phyloP scores from a whole-genome alignment of 2,113 vertebrate species.

The Strix uralensis region DNA sequence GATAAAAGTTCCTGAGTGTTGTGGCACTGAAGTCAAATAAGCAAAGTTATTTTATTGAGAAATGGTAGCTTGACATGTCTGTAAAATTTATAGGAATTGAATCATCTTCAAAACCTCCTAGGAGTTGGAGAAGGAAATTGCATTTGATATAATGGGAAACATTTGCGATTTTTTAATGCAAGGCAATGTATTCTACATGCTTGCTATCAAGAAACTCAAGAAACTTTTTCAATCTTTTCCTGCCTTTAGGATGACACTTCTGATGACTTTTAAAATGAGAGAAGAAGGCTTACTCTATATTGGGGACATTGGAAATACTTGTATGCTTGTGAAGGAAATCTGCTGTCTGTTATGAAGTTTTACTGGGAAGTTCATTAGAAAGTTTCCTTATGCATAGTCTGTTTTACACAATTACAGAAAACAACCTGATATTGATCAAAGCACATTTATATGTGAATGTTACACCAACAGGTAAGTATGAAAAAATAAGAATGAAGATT shows the following conservation, averaged over 20 bases:
- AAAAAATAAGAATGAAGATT: neutral
- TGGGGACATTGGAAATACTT: neutral
- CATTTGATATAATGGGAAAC: neutral
- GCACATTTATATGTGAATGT: neutral
- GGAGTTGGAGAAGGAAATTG: constrained; percentile 6
- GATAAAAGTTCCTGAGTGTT: neutral
- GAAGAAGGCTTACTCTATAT: neutral
- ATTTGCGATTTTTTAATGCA: neutral
- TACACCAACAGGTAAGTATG: neutral
- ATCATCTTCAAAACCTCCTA: neutral
- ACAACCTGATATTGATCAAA: neutral
- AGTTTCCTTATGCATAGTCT: neutral
- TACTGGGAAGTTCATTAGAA: neutral
- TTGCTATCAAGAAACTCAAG: neutral
- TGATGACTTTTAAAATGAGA: constrained; percentile 6
- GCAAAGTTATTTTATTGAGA: neutral
- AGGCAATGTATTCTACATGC: neutral
- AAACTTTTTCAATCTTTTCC: neutral
- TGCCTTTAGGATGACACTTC: neutral
- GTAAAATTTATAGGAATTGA: neutral
- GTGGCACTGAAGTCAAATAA: neutral
- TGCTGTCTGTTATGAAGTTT: neutral
- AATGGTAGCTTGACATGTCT: neutral
- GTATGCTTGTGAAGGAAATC: neutral
- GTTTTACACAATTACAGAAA: neutral